These are phyloP conservation scores for Tribolium madens DNA, from an alignment of 1,140 invertebrate species.

Conservation along the genomic window DNA sequence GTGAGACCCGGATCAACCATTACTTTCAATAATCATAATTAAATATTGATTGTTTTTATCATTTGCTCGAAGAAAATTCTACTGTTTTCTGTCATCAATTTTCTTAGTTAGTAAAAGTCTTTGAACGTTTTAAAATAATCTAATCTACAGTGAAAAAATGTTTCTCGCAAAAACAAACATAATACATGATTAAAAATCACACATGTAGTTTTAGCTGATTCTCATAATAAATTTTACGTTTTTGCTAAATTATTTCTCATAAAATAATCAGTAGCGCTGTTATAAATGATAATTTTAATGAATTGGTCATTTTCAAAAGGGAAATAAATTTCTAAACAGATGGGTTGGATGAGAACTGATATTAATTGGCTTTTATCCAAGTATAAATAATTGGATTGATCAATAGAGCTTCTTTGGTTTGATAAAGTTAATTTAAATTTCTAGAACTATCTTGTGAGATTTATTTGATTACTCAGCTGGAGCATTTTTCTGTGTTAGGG, in stretches of 20 bases:
- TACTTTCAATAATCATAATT: too few relatives aligned
- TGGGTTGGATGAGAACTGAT: not conserved
- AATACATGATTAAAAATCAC: not conserved
- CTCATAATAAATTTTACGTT: not conserved
- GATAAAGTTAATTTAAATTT: not conserved
- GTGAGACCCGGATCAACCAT: too few relatives aligned
- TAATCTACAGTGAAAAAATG: not conserved
- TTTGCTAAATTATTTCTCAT: not conserved
- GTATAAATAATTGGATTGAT: not conserved
- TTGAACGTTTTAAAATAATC: not conserved
- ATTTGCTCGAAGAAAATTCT: not conserved
- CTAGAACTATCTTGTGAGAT: not conserved
- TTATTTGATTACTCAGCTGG: not conserved
- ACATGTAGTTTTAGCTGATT: not conserved
- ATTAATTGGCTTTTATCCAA: not conserved
- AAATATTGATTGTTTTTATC: too few relatives aligned
- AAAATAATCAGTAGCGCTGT: not conserved
- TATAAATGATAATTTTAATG: not conserved
- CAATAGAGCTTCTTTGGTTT: not conserved
- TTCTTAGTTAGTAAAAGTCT: too few relatives aligned
- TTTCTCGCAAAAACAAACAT: not conserved
- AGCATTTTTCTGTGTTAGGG: not conserved
- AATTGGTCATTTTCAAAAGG: not conserved
- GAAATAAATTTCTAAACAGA: not conserved
- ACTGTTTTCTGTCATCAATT: too few relatives aligned